Evolutionary conservation across 2,888 invertebrate species (phyloP).

Genomic region (Leucoma salicis): DNA sequence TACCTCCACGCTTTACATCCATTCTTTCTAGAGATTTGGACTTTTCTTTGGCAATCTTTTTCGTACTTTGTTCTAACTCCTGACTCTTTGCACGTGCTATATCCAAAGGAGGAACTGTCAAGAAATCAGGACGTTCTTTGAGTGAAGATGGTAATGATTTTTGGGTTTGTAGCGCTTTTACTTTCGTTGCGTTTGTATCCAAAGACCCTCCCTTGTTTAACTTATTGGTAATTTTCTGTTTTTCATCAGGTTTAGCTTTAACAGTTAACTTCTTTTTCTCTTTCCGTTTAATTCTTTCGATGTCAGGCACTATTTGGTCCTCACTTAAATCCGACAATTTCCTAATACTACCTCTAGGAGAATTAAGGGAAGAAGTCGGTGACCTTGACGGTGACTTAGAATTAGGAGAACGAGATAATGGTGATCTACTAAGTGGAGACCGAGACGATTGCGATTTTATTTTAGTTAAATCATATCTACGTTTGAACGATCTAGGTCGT

Average conservation of each 20-base stretch:
- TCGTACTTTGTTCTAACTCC: slow-evolving; percentile 80
- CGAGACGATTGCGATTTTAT: slow-evolving; percentile 62
- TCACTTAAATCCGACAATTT: slow-evolving; percentile 78
- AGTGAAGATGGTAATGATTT: slow-evolving; percentile 81
- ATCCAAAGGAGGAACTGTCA: slow-evolving; percentile 78
- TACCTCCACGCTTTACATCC: slow-evolving; percentile 79
- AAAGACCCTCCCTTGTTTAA: slow-evolving; percentile 76
- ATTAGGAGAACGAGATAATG: slow-evolving; percentile 71
- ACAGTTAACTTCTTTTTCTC: slow-evolving; percentile 73
- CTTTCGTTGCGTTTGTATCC: slow-evolving; percentile 73
- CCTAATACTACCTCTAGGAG: slow-evolving; percentile 75
- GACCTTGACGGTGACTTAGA: slow-evolving; percentile 78
- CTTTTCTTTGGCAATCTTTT: slow-evolving; percentile 83
- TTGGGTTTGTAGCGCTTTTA: slow-evolving; percentile 73
- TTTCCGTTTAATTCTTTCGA: slow-evolving; percentile 74
- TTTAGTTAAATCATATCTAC: slow-evolving; percentile 70
- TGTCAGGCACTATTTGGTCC: slow-evolving; percentile 77
- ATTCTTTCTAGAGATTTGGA: slow-evolving; percentile 86
- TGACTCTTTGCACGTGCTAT: slow-evolving; percentile 83
- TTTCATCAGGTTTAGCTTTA: slow-evolving; percentile 73
- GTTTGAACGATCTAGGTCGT: slow-evolving; percentile 75
- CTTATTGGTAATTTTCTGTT: slow-evolving; percentile 61
- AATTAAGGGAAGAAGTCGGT: slow-evolving; percentile 77
- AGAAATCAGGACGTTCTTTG: slow-evolving; percentile 76
- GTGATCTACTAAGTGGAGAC: slow-evolving; percentile 74